Evolutionary conservation across 2,888 invertebrate species (phyloP), one percentile per base, ranked within the genome.

Genomic region (Drosophila pseudotakahashii): DNA sequence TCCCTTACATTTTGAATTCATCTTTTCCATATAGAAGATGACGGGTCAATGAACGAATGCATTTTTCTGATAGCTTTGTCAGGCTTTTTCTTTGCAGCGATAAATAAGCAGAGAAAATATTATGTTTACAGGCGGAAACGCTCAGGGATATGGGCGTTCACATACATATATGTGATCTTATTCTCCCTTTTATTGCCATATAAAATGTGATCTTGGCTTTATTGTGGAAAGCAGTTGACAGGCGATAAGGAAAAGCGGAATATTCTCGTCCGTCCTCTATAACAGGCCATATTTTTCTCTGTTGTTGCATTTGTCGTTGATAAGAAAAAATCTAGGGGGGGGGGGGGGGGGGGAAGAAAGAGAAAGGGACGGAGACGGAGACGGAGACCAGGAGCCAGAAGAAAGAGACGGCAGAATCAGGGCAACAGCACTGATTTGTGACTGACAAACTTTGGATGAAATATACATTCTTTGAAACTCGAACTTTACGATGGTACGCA

Each of bases 41-140:
- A 11, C 19, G 10, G 62, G 63, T 62, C 62, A 16, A 41, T 41
- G 63, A 63, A 48, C 62, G 34, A 48, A 34, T 62, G 16, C 16
- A 26, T 26, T 62, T 48, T 62, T 30, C 23, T 34, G 62, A 62
- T 63, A 63, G 63, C 63, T 63, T 63, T 34, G 47, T 63, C 41
- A 14, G 48, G 45, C 47, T 47, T 37, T 39, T 13, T 9, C 16
- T 19, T 30, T 5, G 52, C n/a, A 23, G 54, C 7, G 62, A 63
- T 63, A 62, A 62, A 62, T 32, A 26, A 34, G 34, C 39, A n/a
- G 45, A 19, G 3, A 45, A 47, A 19, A 45, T 19, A 30, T 32
- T 23, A 23, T 23, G 23, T n/a, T n/a, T 7, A 10, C 9, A 16
- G 51, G 58, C 68, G 68, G 68, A 68, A 68, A 68, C 26, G 50